Percentiles rank a stretch among this genome's conserved stretches.
Evolutionary conservation across 37 sponge, comb jelly and placozoan genomes (phyloP).

Genomic region (Spongilla lacustris): DNA sequence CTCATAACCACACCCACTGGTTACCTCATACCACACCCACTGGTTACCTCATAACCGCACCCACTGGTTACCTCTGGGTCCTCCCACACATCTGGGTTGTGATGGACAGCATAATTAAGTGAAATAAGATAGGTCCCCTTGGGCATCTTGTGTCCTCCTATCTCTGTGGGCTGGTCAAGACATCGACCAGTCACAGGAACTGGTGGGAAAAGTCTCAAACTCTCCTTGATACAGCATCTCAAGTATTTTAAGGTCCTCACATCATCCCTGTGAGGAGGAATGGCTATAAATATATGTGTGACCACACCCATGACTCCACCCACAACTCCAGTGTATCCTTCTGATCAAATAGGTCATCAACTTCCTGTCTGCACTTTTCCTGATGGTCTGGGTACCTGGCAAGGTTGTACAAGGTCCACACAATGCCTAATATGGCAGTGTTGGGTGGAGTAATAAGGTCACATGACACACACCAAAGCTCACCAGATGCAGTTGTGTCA

Average conservation of each 20-base stretch:
- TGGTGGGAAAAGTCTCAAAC: slow-evolving; percentile 82
- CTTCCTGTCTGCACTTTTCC: slow-evolving; percentile 77
- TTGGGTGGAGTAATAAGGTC: neutral
- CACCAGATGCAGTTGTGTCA: slow-evolving; percentile 87
- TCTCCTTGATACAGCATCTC: slow-evolving; percentile 86
- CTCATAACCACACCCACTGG: no score
- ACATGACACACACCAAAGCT: neutral
- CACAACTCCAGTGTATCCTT: slow-evolving; percentile 65
- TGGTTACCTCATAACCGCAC: no score
- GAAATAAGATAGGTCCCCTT: slow-evolving; percentile 47
- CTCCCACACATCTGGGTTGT: slow-evolving; percentile 84
- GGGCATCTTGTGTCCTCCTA: slow-evolving; percentile 66
- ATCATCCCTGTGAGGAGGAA: slow-evolving; percentile 55
- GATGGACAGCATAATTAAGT: slow-evolving; percentile 63
- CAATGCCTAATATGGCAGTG: slow-evolving; percentile 39
- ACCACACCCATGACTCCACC: slow-evolving; percentile 6
- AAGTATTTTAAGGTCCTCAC: slow-evolving; percentile 61
- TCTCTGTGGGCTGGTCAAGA: slow-evolving; percentile 51
- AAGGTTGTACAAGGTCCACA: slow-evolving; percentile 90
- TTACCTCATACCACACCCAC: no score
- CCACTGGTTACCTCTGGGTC: slow-evolving; percentile 70
- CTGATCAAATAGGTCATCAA: slow-evolving; percentile 76
- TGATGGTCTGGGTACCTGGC: slow-evolving; percentile 86
- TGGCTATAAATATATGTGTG: neutral
- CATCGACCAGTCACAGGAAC: slow-evolving; percentile 61